phyloP scores from a whole-genome alignment of 2,113 vertebrate species.

The Phocoena sinus region DNA sequence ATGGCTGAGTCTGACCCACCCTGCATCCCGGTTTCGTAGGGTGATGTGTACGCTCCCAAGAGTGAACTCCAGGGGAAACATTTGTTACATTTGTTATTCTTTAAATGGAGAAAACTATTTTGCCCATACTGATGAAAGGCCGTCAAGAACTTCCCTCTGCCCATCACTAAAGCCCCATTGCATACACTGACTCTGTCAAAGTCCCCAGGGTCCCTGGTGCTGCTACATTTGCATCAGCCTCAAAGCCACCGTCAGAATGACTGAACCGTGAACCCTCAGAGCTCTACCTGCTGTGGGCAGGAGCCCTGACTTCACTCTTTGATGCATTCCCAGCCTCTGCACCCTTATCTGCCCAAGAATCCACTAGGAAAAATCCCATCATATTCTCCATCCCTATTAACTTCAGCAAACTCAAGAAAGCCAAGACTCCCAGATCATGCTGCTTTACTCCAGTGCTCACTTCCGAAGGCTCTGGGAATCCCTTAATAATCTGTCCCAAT shows the following conservation, averaged over 20 bases:
- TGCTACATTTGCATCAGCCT: background rate
- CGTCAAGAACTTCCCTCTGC: background rate
- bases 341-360: background rate
- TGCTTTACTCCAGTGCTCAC: background rate
- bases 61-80: background rate
- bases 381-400: background rate
- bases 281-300: too few species aligned
- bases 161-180: background rate
- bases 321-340: background rate
- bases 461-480: background rate
- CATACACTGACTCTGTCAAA: background rate
- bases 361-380: too few species aligned
- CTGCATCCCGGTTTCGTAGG: background rate
- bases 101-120: background rate
- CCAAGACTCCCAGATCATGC: background rate
- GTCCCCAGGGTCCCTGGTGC: background rate
- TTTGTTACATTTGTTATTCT: background rate
- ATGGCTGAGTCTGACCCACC: too few species aligned
- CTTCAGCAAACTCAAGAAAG: background rate
- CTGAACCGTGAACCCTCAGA: background rate
- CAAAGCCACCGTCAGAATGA: background rate
- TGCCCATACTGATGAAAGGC: background rate
- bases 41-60: background rate
- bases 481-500: background rate
- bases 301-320: background rate